Base-by-base conservation (phyloP, 2,888 invertebrate genomes). In the Leucania comma region DNA sequence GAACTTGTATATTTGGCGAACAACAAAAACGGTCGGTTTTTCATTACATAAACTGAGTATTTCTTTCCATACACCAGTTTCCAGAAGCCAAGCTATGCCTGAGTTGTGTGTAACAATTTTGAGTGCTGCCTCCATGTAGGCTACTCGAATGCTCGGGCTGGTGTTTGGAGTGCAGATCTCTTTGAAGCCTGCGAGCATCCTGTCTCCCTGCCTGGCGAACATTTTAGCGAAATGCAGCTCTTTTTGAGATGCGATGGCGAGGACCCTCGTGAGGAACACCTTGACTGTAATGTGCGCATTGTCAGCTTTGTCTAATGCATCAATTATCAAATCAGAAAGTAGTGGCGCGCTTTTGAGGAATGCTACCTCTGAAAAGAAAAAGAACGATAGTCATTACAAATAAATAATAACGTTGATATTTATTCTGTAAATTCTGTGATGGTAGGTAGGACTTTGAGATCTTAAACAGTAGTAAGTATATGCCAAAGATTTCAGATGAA, bases 1-100 rank as follows among this genome's bases (percentile, higher is more conserved):
- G 83, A 98, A 97, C 71, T 96, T 96, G 67, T 97, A 97, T 10
- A 97, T 97, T 87, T 97, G 97, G 51, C 97, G 96, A 0, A 97
- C 96, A 14, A 98, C 97, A 87, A 98, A 98, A 53, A 98, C 94
- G 0, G 98, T 98, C 74, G 97, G 97, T 89, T 97, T 97, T 67
- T 96, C 94, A 82, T 97, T 96, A 73, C 97, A 97, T 62, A 97
- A 96, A 70, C 95, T 95, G 5, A 98, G 91, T 38, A 98, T 96
- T 82, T 97, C 96, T 72, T 95, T 96, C 98, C 98, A 98, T 20
- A 96, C 90, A 22, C 96, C 97, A 72, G 93, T 95, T 69, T 96
- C 92, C n/a, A 97, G 93, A 5, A 98, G 92, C 97, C 97, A 98
- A 38, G 95, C 92, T 42, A 97, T 89, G 0, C 98, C 98, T 4